phyloP scores from a whole-genome alignment of 2,888 invertebrate species.

The Napeogenes sylphis region DNA sequence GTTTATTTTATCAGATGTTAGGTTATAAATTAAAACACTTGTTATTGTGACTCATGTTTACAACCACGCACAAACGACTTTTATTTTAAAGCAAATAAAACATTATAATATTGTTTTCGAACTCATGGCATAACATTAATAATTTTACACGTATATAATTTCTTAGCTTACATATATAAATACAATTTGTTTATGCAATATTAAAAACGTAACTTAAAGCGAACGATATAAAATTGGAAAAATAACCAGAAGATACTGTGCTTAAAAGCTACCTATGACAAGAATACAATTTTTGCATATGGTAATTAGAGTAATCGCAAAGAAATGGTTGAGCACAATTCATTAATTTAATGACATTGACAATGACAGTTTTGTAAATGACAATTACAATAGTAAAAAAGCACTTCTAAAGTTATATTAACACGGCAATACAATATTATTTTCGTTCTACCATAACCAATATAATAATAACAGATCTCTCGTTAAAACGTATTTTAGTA shows the following conservation, averaged over 20 bases:
- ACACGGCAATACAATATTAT: background rate
- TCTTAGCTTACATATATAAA: constrained; percentile 48
- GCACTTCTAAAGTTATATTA: background rate
- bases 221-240: constrained; percentile 1
- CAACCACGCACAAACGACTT: constrained; percentile 74
- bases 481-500: constrained; percentile 6
- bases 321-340: too few species aligned
- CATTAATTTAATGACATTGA: background rate
- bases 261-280: background rate
- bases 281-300: background rate
- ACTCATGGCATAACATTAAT: constrained; percentile 71
- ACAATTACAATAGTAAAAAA: background rate
- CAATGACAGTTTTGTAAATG: constrained; percentile 2
- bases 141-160: constrained; percentile 43
- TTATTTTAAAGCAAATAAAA: constrained; percentile 71
- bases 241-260: background rate
- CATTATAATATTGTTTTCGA: constrained; percentile 57
- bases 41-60: constrained; percentile 50
- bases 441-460: constrained; percentile 19
- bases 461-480: constrained; percentile 22
- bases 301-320: background rate
- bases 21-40: constrained; percentile 20
- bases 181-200: constrained; percentile 41
- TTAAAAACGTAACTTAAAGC: constrained; percentile 10
- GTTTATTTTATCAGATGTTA: background rate